Evolutionary conservation across 2,797 vertebrate species (phyloP).

Genomic region (Morus bassanus): DNA sequence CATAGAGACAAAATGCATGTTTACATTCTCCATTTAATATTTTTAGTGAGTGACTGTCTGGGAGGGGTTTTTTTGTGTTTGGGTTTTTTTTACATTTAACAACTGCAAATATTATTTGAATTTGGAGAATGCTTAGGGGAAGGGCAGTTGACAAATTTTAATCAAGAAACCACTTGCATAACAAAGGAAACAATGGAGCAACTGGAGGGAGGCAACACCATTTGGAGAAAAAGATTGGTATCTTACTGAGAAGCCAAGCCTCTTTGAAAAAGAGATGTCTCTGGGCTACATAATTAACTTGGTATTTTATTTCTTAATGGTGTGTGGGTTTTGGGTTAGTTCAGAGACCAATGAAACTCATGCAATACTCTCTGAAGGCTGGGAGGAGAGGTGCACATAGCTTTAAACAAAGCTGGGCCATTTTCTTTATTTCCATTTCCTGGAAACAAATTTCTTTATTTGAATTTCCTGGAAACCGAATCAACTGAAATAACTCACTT

Average conservation of each 20-base stretch:
- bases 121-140: slow-evolving; percentile 11
- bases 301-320: background rate
- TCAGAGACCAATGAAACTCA: background rate
- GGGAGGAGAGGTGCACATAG: background rate
- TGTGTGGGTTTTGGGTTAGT: background rate
- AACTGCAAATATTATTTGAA: background rate
- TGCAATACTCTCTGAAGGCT: background rate
- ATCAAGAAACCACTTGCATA: slow-evolving; percentile 32
- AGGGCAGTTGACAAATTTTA: slow-evolving; percentile 30
- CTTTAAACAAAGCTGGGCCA: background rate
- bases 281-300: slow-evolving; percentile 2
- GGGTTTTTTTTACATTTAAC: background rate
- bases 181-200: background rate
- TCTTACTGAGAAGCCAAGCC: background rate
- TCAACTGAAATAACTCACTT: background rate
- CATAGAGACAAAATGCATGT: background rate
- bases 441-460: background rate
- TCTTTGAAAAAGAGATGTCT: slow-evolving; percentile 17
- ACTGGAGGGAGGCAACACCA: slow-evolving; percentile 22
- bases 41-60: background rate
- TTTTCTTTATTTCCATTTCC: slow-evolving; percentile 1
- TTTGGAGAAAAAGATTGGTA: slow-evolving; percentile 39
- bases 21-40: background rate
- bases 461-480: slow-evolving; percentile 27
- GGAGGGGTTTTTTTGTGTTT: rapidly evolving